Conservation (phyloP, 1,140 invertebrate species). For the Telenomus remus region DNA sequence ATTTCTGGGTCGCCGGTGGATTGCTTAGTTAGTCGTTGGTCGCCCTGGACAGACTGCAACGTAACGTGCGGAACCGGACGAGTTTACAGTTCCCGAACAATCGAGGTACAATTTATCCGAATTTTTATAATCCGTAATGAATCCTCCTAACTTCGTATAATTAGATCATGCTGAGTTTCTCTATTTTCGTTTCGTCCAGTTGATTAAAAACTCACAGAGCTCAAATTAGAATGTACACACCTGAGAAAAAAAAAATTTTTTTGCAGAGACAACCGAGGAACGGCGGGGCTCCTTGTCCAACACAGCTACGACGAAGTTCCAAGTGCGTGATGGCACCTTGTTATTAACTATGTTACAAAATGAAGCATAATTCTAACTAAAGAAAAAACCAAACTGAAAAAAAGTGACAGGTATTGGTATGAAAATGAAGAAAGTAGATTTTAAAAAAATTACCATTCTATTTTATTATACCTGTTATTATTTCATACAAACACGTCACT, state of each 20-base stretch:
- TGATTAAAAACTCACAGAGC: constrained; percentile 3
- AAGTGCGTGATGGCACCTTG: constrained; percentile 73
- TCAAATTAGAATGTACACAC: background rate
- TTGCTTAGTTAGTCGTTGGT: constrained; percentile 85
- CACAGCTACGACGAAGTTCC: constrained; percentile 74
- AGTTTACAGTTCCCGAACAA: constrained; percentile 77
- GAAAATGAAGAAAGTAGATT: constrained; percentile 18
- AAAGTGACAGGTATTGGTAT: constrained; percentile 11
- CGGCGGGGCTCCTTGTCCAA: constrained; percentile 83
- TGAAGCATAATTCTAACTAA: too few species aligned
- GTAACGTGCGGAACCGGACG: constrained; percentile 82
- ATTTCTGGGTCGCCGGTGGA: constrained; percentile 66
- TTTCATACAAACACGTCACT: constrained; percentile 50
- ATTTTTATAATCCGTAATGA: constrained; percentile 32
- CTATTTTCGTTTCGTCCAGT: background rate
- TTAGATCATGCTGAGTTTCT: constrained; percentile 7
- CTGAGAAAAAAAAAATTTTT: constrained; percentile 1
- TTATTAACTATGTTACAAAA: constrained; percentile 33
- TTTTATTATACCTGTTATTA: constrained; percentile 49
- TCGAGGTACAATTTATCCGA: constrained; percentile 72
- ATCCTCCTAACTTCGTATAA: constrained; percentile 10
- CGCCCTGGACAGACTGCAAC: constrained; percentile 84
- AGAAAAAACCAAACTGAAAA: too few species aligned
- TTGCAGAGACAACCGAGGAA: constrained; percentile 78
- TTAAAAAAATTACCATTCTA: constrained; percentile 56